These are phyloP conservation scores for Ellobium chinense DNA, from an alignment of 2,888 invertebrate genomes.

Conservation along the genomic window DNA sequence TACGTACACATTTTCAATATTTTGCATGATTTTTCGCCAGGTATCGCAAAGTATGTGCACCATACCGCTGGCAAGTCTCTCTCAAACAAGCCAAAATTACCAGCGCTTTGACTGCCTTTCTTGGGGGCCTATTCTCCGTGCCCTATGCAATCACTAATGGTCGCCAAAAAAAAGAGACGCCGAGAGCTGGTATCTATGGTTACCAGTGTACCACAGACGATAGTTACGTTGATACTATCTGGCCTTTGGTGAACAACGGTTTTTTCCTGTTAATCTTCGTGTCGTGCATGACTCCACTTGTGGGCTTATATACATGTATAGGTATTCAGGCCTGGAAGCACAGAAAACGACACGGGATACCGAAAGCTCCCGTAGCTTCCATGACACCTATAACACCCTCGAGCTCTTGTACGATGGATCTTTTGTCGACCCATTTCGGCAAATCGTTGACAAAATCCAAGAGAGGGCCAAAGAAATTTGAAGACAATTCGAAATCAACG, in stretches of 20 bases:
- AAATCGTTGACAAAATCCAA: too few species aligned
- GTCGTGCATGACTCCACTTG: neutral
- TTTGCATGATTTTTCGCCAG: conserved; percentile 27
- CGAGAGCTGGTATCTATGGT: neutral
- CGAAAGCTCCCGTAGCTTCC: too few species aligned
- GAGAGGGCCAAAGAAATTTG: too few species aligned
- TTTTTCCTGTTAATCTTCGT: conserved; percentile 35
- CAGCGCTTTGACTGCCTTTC: neutral
- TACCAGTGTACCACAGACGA: conserved; percentile 32
- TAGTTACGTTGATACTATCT: conserved; percentile 22
- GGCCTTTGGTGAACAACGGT: conserved; percentile 13
- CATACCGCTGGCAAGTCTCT: conserved; percentile 2
- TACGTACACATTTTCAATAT: too few species aligned
- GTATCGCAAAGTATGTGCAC: conserved; percentile 36
- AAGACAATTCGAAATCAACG: too few species aligned
- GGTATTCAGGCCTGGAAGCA: conserved; percentile 28
- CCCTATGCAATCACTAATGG: conserved; percentile 38
- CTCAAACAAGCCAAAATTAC: neutral
- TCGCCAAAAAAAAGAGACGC: neutral
- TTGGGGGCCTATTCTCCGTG: neutral
- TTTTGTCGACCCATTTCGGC: too few species aligned
- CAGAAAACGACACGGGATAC: neutral
- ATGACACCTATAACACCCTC: too few species aligned
- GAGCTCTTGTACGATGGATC: too few species aligned
- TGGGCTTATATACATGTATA: conserved; percentile 22